Base-by-base conservation (phyloP, 1,140 invertebrate species). In the Sitophilus oryzae region DNA sequence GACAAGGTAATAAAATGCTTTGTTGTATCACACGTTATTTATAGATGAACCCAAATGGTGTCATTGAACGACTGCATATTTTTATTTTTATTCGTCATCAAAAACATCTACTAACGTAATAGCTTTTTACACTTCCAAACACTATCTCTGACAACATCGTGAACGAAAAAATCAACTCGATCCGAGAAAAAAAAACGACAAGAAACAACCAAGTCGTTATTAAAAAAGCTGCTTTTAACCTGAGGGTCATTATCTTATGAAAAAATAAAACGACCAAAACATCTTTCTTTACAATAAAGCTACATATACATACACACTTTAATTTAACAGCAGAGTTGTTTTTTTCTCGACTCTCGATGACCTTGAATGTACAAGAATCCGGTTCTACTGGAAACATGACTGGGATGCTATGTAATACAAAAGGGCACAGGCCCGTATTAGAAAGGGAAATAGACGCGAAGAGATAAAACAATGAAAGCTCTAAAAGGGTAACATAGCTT, bases 281-380 rank as follows among this genome's bases (percentile, higher is more conserved):
- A 34, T 52, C 34, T 35, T 22, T 21, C 50, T 20, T 18, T 56
- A 56, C 45, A 56, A 56, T 56, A 44, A 25, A 35, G 40, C 49
- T 45, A 30, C 50, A 52, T 41, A 43, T 41, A 50, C 36, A 50
- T 35, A 50, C 50, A 54, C 52, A 63, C 62, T 55, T 59, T 56
- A 54, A 61, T 63, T 63, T 58, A 63, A 56, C 52, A 61, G 43
- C 41, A 56, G 53, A 56, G 45, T 56, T 56, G 45, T 56, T 56
- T 56, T 49, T n/a, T n/a, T n/a, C n/a, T 56, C 45, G 43, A 43
- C 48, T 51, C 34, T 38, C 42, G 35, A 41, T 56, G 62, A 64
- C 62, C 62, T 64, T 64, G 60, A 58, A 60, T 56, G 36, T 58
- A 58, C 57, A 64, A 61, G 62, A 64, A 64, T 64, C 62, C 62